These are phyloP conservation scores for Xyrichtys novacula DNA, from an alignment of 2,797 vertebrate genomes.

Conservation along the genomic window DNA sequence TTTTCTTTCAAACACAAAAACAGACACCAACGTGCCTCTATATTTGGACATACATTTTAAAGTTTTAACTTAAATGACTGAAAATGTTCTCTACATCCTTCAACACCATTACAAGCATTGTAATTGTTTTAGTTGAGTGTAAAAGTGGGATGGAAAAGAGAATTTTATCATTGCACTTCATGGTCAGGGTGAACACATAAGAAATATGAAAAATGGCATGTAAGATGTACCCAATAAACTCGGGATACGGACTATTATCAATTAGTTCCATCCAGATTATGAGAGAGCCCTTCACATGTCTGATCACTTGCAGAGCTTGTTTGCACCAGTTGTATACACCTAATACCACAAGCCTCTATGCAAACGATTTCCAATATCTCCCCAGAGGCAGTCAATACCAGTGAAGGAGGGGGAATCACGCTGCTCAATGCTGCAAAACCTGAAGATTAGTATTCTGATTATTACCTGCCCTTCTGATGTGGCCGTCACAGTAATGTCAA, in stretches of 20 bases:
- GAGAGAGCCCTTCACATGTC: conserved; percentile 17
- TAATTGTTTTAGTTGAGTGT: not conserved
- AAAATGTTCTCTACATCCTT: not conserved
- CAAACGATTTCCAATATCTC: conserved; percentile 53
- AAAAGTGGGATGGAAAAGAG: not conserved
- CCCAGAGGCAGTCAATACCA: conserved; percentile 27
- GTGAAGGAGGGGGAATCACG: conserved; percentile 1
- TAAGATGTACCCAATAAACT: not conserved
- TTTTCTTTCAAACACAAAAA: conserved; percentile 5
- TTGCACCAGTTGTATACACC: conserved; percentile 38
- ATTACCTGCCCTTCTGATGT: not conserved
- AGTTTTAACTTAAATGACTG: not conserved
- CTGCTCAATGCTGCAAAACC: conserved; percentile 15
- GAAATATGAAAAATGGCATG: conserved; percentile 1
- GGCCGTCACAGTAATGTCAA: not conserved
- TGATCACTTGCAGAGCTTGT: conserved; percentile 35
- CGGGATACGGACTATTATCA: not conserved
- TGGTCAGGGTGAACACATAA: not conserved
- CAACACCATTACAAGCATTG: not conserved
- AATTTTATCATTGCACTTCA: not conserved
- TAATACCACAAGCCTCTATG: conserved; percentile 27
- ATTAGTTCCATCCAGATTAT: conserved; percentile 24
- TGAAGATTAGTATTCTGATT: conserved; percentile 22
- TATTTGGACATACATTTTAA: not conserved
- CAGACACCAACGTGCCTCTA: not conserved